phyloP scores from a whole-genome alignment of 2,113 vertebrate genomes.

The Platysternon megacephalum region DNA sequence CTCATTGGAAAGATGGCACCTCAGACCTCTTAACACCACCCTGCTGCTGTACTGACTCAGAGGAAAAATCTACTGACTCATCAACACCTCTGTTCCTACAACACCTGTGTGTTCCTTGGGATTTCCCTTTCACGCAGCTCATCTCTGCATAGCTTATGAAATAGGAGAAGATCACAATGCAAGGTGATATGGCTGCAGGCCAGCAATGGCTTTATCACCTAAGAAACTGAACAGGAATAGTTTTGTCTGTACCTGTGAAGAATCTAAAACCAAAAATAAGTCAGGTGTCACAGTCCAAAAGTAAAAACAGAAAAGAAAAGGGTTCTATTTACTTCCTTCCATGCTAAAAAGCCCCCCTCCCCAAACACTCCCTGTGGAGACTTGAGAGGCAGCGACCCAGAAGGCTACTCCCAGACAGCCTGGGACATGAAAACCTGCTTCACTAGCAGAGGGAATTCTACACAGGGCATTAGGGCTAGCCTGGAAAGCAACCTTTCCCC shows the following conservation, averaged over 20 bases:
- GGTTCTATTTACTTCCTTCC: background rate
- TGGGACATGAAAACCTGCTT: background rate
- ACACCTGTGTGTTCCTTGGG: background rate
- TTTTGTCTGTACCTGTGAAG: accelerated
- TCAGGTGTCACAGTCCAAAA: background rate
- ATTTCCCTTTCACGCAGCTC: background rate
- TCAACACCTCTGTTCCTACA: background rate
- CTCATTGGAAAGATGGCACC: background rate
- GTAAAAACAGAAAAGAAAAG: background rate
- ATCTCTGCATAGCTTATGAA: background rate
- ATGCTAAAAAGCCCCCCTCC: background rate
- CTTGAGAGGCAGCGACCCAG: background rate
- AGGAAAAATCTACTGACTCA: background rate
- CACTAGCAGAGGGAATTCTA: background rate
- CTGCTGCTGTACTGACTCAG: background rate
- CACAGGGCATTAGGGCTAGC: background rate
- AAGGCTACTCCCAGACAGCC: accelerated
- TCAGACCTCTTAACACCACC: background rate
- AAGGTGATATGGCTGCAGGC: accelerated
- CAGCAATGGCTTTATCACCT: background rate
- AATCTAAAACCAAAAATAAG: accelerated
- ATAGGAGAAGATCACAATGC: accelerated
- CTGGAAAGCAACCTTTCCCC: background rate
- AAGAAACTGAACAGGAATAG: background rate
- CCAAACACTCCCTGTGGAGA: background rate